These are phyloP conservation scores for Ormia ochracea DNA, from an alignment of 2,888 invertebrate genomes.

Conservation along the genomic window DNA sequence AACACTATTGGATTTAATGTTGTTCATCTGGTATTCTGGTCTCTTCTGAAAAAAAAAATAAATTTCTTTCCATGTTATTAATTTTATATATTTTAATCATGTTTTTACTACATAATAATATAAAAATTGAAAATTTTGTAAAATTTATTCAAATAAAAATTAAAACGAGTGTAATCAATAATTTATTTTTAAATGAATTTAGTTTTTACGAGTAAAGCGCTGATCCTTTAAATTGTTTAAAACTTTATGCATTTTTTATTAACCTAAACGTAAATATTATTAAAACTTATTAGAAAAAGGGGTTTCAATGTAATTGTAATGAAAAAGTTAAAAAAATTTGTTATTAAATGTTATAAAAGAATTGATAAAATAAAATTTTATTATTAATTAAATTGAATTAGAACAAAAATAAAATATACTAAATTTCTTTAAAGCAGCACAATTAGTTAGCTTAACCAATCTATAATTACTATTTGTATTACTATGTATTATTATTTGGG, in stretches of 20 bases:
- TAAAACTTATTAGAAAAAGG: constrained; percentile 53
- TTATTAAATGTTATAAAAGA: constrained; percentile 42
- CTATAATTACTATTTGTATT: constrained; percentile 37
- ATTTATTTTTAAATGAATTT: too few species aligned
- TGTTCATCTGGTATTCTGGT: too few species aligned
- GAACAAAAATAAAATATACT: constrained; percentile 24
- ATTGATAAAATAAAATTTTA: constrained; percentile 25
- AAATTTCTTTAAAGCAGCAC: constrained; percentile 55
- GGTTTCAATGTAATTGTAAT: constrained; percentile 55
- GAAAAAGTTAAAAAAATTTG: constrained; percentile 26
- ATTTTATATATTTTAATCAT: too few species aligned
- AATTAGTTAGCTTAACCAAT: constrained; percentile 60
- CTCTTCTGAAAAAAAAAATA: too few species aligned
- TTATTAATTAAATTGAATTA: constrained; percentile 45
- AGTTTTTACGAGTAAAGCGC: too few species aligned
- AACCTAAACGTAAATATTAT: background rate
- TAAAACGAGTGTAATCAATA: too few species aligned
- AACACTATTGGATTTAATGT: too few species aligned
- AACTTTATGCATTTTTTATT: background rate
- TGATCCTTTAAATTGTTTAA: background rate
- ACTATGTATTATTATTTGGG: too few species aligned
- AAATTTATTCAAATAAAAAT: too few species aligned
- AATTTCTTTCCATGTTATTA: too few species aligned
- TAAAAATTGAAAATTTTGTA: too few species aligned
- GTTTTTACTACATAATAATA: too few species aligned